Evolutionary conservation across 2,113 vertebrate species (phyloP).

Genomic region (Eretmodus cyanostictus): DNA sequence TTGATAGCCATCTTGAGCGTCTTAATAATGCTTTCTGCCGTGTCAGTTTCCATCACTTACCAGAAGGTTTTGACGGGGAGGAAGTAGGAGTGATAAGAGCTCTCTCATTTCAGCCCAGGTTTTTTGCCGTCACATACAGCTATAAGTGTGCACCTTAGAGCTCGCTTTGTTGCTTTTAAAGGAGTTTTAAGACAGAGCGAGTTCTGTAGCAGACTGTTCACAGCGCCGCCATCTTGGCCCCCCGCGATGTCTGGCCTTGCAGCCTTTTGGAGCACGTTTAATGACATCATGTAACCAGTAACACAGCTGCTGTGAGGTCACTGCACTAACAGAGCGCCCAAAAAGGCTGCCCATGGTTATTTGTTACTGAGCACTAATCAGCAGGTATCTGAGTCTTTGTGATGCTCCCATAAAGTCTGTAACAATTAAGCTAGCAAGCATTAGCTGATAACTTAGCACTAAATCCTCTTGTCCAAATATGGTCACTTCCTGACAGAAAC

Average conservation of each 20-base stretch:
- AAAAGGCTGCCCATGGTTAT: background rate
- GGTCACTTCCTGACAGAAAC: background rate
- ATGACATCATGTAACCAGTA: background rate
- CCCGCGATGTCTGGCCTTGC: background rate
- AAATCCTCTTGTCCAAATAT: background rate
- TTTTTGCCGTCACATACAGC: background rate
- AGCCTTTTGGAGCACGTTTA: background rate
- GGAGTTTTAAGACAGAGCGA: background rate
- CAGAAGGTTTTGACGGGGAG: background rate
- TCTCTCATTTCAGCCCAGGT: background rate
- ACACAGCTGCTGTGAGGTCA: background rate
- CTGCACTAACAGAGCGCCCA: background rate
- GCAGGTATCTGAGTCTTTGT: background rate
- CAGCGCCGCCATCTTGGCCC: background rate
- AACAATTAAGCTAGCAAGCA: background rate
- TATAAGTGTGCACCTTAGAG: background rate
- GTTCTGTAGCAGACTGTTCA: background rate
- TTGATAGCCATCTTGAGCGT: background rate
- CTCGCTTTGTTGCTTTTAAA: background rate
- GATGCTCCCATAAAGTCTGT: background rate
- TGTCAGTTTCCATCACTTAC: background rate
- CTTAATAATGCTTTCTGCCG: background rate
- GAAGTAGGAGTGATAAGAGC: background rate
- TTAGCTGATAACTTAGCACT: background rate
- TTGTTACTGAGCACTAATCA: background rate